Evolutionary conservation across 2,888 invertebrate species (phyloP), one percentile per base, ranked within the genome.

Genomic region (Mamestra brassicae): DNA sequence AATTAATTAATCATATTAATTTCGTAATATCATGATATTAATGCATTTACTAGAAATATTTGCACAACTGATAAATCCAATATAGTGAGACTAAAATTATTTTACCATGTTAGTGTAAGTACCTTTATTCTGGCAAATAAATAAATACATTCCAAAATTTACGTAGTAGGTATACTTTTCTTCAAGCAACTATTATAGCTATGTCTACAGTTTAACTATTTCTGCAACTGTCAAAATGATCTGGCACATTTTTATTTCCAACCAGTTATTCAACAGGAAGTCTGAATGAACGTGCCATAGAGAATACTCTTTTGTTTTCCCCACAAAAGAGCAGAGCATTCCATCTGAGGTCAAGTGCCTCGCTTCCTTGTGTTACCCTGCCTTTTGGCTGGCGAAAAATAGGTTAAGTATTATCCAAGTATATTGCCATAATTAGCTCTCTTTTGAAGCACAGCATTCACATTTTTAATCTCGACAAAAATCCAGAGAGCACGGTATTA

Each of bases 321-420:
- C 7, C 45, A 60, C 58, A 47, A 36, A 76, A 42, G 64, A 70
- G 42, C 50, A 36, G 8, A 11, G 26, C 4, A 15, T 69, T 17
- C 38, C 15, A 42, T 52, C 38, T 11, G n/a, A 68, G 75, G 75
- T 76, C 75, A 68, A 76, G 68, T 11, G n/a, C 7, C 67, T 13
- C 58, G 50, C 58, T 67, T 76, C 45, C 38, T 54, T 38, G 36
- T 67, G 66, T 17, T 45, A 15, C 58, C 50, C 50, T 15, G 75
- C 57, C 75, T 68, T 60, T 76, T 60, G 36, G 13, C 42, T n/a
- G 76, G 26, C 26, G 17, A 68, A 76, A 75, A 68, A 52, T 75
- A 54, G 74, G 74, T 76, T 68, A 74, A 74, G 75, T 75, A 75
- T 76, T 47, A 77, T 42, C 17, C 26, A 47, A 63, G 62, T 64